Base-by-base conservation (phyloP, 2,888 invertebrate species). In the Drosophila tanythrix region DNA sequence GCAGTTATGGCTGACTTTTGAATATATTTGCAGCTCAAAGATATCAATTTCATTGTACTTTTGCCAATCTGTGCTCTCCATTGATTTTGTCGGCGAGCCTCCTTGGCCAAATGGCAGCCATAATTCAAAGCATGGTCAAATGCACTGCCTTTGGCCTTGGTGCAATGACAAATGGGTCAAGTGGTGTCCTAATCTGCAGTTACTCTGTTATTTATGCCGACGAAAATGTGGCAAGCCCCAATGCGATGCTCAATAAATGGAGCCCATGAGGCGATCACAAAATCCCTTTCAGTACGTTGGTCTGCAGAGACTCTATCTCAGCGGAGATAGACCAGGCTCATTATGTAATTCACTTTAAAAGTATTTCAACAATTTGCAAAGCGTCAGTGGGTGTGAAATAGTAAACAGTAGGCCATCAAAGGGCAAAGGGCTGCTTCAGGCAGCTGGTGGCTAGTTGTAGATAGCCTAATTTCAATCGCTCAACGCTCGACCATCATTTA, bases 391-490 rank as follows among this genome's bases (percentile, higher is more conserved):
- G 55, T 68, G 58, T 66, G 59, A 38, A 52, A 48, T 57, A 10
- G 52, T 31, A n/a, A 15, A 15, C 8, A 8, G 8, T 15, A 38
- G 21, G 35, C n/a, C 21, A n/a, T 10, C 38, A 27, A 27, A n/a
- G 21, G 10, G 18, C 11, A 36, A 21, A 43, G 35, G 48, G 29
- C 38, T 60, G 57, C 35, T 56, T 38, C n/a, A 25, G 53, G 48
- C 27, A 21, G 59, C 11, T 27, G 60, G 38, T 43, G 51, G 52
- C 31, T 25, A 15, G 25, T 43, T 64, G 38, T 56, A 65, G 69
- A 76, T 76, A 62, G 65, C 76, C 81, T 83, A 86, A 89, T 89
- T 85, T 86, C 74, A 79, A 83, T 88, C 79, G 66, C 64, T 68
- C 72, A 71, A 65, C 57, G 66, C 72, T 74, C 61, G 68, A 64